Evolutionary conservation across 2,797 vertebrate species (phyloP), one percentile per base, ranked within the genome.

Genomic region (Cirrhinus molitorella): DNA sequence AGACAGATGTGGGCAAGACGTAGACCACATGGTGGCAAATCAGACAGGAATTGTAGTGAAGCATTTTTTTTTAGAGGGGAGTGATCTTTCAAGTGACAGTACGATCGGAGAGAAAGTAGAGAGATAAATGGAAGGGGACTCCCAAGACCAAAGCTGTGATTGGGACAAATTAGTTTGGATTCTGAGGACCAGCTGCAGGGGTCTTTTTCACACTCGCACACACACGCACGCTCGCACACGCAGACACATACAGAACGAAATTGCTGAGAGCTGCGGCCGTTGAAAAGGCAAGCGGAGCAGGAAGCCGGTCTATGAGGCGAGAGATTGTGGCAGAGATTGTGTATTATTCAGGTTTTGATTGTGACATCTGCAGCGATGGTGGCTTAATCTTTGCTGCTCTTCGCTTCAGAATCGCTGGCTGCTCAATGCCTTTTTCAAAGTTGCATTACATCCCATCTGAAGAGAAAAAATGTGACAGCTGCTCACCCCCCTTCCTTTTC

Each of bases 301-400:
- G 83, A 88, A 85, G 82, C 75, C 7, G 67, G 74, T 81, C 67
- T 80, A 23, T 83, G 53, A 85, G 72, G 92, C 90, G 89, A 59
- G 59, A 83, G 79, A 83, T 91, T 78, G 49, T 84, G 90, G 90
- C 89, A 88, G 90, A 89, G 92, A 91, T 94, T 94, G 93, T 93
- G 91, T 81, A 49, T 91, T 89, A 92, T 93, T 93, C 90, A 93
- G 90, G 88, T 92, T 92, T 91, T 91, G 88, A 93, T 94, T 94
- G 91, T 83, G 93, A 92, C 94, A 95, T 94, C 94, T 95, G 94
- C 91, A 89, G 93, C 37, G 57, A 89, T 89, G 87, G 81, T 85
- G 81, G 81, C 76, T 76, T 75, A 83, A 88, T 85, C 74, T 79
- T 81, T 76, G 85, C 57, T 49, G 79, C 47, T 86, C 75, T 63